A percentile compares a stretch with the other conserved stretches of the same genome.
Conservation (phyloP, 2,888 invertebrate species). For the Pachymerium ferrugineum region DNA sequence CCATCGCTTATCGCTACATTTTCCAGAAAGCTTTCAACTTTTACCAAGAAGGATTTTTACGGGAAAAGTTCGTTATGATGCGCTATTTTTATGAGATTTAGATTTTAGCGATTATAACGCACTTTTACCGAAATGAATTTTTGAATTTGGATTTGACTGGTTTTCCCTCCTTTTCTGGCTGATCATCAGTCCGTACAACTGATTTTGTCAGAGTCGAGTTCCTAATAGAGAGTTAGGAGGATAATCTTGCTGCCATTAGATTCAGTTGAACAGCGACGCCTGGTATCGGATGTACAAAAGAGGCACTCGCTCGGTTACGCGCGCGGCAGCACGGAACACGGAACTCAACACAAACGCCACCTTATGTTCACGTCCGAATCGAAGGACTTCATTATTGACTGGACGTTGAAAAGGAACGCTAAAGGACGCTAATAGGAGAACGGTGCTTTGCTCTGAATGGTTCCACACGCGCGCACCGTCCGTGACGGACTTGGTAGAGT, state of each 20-base stretch:
- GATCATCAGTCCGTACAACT: background rate
- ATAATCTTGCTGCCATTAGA: background rate
- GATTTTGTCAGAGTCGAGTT: background rate
- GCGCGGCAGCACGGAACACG: background rate
- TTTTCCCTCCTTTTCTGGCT: background rate
- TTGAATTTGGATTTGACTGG: too few species aligned
- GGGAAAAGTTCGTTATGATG: too few species aligned
- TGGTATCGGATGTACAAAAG: constrained; percentile 8
- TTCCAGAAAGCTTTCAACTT: too few species aligned
- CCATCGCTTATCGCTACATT: too few species aligned
- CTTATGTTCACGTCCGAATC: background rate
- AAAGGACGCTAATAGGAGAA: constrained; percentile 6
- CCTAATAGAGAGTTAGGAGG: constrained; percentile 1
- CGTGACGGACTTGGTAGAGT: background rate
- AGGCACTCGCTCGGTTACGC: background rate
- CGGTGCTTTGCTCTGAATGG: background rate
- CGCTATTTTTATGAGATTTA: too few species aligned
- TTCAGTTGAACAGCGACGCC: constrained; percentile 8
- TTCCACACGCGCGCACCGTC: background rate
- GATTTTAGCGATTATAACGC: too few species aligned
- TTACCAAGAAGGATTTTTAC: too few species aligned
- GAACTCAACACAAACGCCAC: background rate
- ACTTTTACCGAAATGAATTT: too few species aligned
- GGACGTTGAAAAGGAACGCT: background rate
- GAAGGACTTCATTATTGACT: constrained; percentile 4